Evolutionary conservation across 2,113 vertebrate genomes (phyloP).

Genomic region (Thamnophis sirtalis): DNA sequence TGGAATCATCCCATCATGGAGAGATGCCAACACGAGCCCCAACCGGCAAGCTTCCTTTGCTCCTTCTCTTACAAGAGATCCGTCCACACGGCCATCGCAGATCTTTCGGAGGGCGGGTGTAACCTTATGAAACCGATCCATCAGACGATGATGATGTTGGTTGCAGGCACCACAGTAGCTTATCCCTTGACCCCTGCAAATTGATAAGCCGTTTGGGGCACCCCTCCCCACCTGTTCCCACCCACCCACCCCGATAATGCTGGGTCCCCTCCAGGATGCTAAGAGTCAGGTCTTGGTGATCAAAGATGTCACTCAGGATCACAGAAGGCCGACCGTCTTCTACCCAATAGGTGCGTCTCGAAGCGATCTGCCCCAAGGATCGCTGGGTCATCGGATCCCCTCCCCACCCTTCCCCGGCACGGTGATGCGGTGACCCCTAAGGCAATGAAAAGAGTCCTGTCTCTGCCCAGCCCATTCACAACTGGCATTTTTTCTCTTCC

Average conservation of each 20-base stretch:
- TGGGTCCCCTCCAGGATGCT: conserved; percentile 18
- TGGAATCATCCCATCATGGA: conserved; percentile 18
- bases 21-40: conserved; percentile 3
- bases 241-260: background rate
- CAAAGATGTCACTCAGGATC: background rate
- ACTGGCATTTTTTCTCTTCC: background rate
- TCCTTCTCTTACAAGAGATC: background rate
- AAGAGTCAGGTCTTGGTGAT: background rate
- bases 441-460: background rate
- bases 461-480: background rate
- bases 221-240: background rate
- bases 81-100: background rate
- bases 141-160: background rate
- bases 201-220: background rate
- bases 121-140: background rate
- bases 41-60: background rate
- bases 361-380: background rate
- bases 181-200: background rate
- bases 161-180: background rate
- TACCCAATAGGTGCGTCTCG: background rate
- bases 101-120: background rate
- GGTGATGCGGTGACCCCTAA: background rate
- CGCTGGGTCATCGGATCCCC: background rate
- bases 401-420: background rate
- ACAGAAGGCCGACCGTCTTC: background rate